Base-by-base conservation (phyloP, 53 echinoderm and acorn worm species). In the Crossaster papposus region DNA sequence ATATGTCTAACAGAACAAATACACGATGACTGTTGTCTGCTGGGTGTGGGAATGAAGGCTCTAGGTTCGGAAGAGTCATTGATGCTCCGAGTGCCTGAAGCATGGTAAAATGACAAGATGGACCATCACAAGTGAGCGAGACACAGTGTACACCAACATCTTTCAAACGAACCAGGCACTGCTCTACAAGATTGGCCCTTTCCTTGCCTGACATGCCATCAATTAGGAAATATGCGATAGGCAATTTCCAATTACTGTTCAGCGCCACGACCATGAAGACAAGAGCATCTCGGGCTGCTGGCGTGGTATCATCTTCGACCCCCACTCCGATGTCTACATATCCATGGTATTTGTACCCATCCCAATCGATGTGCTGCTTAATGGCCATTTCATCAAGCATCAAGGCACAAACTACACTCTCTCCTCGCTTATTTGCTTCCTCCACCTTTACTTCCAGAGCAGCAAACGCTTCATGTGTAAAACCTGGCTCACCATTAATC, bases 371-470 rank as follows among this genome's bases (percentile, higher is more conserved):
- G 36, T 92, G 90, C 65, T 94, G 85, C 22, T 62, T 89, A 14
- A 94, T 91, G 2, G 94, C 85, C 92, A 94, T 94, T 30, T 94
- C 94, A 86, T 92, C 91, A 8, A 94, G 13, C 94, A 94, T 94
- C 18, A 94, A 64, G 11, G 86, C 63, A 76, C 94, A 89, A 2
- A 94, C 32, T 7, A 90, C 44, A 33, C 85, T 77, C 8, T 75
- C 44, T 0, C 89, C 92, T 22, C 64, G 31, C 26, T 44, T 24
- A 65, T 51, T 68, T 17, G 58, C 70, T 33, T 77, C 50, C 3
- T 79, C 30, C 17, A 72, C 92, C 37, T 88, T 92, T 36, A 30
- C 30, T 50, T 81, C 72, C 34, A 94, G 68, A 14, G 92, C 82
- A 29, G 20, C 51, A 37, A 92, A 94, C 2, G 87, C 81, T 30